Evolutionary conservation across 2,888 invertebrate species (phyloP).

Genomic region (Eucriotettix oculatus): DNA sequence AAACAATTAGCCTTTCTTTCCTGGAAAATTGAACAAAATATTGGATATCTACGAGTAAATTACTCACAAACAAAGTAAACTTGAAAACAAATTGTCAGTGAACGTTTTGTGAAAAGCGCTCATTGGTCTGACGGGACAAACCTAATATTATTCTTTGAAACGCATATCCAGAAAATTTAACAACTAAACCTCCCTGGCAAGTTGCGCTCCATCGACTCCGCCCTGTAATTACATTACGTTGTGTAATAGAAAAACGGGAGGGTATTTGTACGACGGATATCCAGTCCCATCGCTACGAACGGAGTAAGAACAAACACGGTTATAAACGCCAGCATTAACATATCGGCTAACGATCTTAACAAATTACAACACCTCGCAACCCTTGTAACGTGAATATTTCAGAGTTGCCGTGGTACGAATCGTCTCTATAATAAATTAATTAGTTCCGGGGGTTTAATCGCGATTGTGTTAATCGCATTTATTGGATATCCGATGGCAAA

Average conservation of each 20-base stretch:
- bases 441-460: slow-evolving; percentile 1
- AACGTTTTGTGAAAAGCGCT: too few species aligned
- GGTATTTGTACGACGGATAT: too few species aligned
- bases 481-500: slow-evolving; percentile 2
- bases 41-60: too few species aligned
- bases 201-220: not conserved
- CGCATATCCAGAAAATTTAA: not conserved
- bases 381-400: not conserved
- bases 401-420: not conserved
- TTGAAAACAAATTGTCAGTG: too few species aligned
- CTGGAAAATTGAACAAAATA: too few species aligned
- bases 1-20: too few species aligned
- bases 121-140: too few species aligned
- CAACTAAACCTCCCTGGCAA: not conserved
- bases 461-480: slow-evolving; percentile 1
- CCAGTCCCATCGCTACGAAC: not conserved
- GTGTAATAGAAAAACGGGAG: too few species aligned
- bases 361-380: not conserved
- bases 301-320: not conserved
- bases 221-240: too few species aligned
- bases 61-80: too few species aligned
- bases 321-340: not conserved
- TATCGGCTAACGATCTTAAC: not conserved
- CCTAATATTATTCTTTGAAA: too few species aligned
- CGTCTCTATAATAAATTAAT: slow-evolving; percentile 2